Evolutionary conservation across 2,797 vertebrate genomes (phyloP).

Genomic region (Gastrophryne carolinensis): DNA sequence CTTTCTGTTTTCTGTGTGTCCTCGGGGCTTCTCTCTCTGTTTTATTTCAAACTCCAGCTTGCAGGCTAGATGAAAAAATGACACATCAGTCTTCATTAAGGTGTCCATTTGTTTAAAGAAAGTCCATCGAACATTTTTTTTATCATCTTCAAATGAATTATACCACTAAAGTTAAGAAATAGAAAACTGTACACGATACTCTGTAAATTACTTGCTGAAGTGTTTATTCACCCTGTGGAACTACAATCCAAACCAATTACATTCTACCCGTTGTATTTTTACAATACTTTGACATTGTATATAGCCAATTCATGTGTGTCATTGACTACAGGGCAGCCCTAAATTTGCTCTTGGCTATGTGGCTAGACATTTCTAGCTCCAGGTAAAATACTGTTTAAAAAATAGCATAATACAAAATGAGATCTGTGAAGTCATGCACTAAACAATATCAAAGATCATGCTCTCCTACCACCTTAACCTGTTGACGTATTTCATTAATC

Average conservation of each 20-base stretch:
- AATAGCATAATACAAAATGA: slow-evolving; percentile 50
- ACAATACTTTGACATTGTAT: slow-evolving; percentile 61
- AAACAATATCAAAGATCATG: slow-evolving; percentile 65
- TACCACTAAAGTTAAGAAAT: slow-evolving; percentile 60
- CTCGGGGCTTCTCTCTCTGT: slow-evolving; percentile 68
- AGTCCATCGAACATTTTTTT: slow-evolving; percentile 59
- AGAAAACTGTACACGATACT: slow-evolving; percentile 59
- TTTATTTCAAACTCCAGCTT: slow-evolving; percentile 69
- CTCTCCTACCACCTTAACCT: slow-evolving; percentile 28
- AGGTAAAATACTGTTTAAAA: slow-evolving; percentile 69
- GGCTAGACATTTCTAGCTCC: slow-evolving; percentile 68
- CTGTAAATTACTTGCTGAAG: slow-evolving; percentile 55
- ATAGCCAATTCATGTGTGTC: slow-evolving; percentile 60
- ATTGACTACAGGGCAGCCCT: slow-evolving; percentile 62
- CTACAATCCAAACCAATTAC: slow-evolving; percentile 65
- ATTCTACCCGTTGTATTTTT: slow-evolving; percentile 64
- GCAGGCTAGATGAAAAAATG: slow-evolving; percentile 63
- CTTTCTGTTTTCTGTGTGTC: slow-evolving; percentile 73
- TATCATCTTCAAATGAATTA: slow-evolving; percentile 61
- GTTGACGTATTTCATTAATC: background rate
- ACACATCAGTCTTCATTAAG: slow-evolving; percentile 67
- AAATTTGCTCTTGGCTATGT: slow-evolving; percentile 64
- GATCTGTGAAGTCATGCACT: slow-evolving; percentile 62
- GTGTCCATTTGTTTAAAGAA: slow-evolving; percentile 67
- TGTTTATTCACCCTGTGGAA: slow-evolving; percentile 49